phyloP scores from a whole-genome alignment of 1,140 invertebrate species.

The Drosophila arawakana region DNA sequence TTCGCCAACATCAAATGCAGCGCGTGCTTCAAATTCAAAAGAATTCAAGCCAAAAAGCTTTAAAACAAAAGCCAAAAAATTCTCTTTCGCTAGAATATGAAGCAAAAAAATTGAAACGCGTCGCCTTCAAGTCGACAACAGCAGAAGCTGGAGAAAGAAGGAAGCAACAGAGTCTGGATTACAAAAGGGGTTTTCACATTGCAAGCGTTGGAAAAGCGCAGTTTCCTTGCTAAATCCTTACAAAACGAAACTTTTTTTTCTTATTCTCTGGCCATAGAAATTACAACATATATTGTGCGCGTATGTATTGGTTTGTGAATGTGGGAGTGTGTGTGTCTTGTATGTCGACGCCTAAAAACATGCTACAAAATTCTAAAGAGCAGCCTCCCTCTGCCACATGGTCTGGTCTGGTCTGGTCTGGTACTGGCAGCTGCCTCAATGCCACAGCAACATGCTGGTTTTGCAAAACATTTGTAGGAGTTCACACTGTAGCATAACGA shows the following conservation, averaged over 20 bases:
- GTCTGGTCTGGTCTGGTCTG: neutral
- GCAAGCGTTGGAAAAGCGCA: conserved; percentile 36
- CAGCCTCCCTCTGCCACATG: conserved; percentile 1
- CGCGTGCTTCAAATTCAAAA: conserved; percentile 69
- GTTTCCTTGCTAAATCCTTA: conserved; percentile 33
- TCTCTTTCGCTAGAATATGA: conserved; percentile 6
- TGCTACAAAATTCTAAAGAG: conserved; percentile 66
- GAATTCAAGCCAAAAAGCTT: conserved; percentile 59
- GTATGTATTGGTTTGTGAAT: conserved; percentile 3
- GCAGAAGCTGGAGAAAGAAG: conserved; percentile 1
- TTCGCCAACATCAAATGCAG: conserved; percentile 74
- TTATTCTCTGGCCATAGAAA: conserved; percentile 30
- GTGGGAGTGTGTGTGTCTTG: conserved; percentile 21
- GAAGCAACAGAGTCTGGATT: conserved; percentile 19
- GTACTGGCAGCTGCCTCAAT: conserved; percentile 27
- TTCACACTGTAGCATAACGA: neutral
- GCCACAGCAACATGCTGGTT: neutral
- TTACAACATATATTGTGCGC: conserved; percentile 44
- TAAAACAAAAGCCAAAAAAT: conserved; percentile 61
- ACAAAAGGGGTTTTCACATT: conserved; percentile 31
- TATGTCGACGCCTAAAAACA: conserved; percentile 48
- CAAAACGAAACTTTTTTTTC: conserved; percentile 42
- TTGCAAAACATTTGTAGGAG: neutral
- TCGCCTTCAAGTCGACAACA: conserved; percentile 50
- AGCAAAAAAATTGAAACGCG: neutral